Conservation (phyloP, 2,888 invertebrate genomes). For the Drosophila aldrichi region DNA sequence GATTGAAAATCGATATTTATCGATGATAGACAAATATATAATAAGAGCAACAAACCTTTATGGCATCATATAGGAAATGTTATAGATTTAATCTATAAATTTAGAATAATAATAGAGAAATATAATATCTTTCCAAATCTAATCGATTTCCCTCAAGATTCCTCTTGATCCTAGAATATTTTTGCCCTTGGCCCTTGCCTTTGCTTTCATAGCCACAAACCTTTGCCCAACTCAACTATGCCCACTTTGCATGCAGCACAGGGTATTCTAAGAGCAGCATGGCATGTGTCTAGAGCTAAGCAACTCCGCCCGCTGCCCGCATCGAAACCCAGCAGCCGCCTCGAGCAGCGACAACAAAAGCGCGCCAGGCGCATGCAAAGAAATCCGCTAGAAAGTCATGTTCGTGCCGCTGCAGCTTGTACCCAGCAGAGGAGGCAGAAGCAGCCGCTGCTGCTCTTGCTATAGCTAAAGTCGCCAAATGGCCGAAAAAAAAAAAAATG, state of each 20-base stretch:
- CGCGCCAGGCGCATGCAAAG: constrained; percentile 73
- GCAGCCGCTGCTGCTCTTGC: constrained; percentile 11
- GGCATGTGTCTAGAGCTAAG: constrained; percentile 32
- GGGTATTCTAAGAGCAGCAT: constrained; percentile 40
- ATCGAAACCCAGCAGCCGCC: constrained; percentile 20
- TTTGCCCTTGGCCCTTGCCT: not conserved
- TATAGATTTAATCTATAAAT: no score
- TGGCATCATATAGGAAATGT: no score
- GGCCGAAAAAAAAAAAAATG: constrained; percentile 41
- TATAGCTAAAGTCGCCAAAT: constrained; percentile 52
- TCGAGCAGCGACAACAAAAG: constrained; percentile 60
- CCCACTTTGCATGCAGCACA: not conserved
- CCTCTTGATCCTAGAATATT: not conserved
- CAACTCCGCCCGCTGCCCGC: constrained; percentile 4
- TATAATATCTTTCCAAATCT: no score
- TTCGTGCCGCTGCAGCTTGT: constrained; percentile 67
- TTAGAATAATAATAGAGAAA: no score
- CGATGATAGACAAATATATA: no score
- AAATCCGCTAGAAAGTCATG: constrained; percentile 82
- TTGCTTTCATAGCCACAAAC: not conserved
- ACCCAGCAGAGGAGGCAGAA: constrained; percentile 21
- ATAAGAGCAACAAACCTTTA: no score
- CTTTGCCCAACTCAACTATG: no score
- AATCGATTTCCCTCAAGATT: not conserved
- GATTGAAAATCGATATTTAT: no score